Conservation (phyloP, 2,888 invertebrate species). For the Mythimna lalbum region DNA sequence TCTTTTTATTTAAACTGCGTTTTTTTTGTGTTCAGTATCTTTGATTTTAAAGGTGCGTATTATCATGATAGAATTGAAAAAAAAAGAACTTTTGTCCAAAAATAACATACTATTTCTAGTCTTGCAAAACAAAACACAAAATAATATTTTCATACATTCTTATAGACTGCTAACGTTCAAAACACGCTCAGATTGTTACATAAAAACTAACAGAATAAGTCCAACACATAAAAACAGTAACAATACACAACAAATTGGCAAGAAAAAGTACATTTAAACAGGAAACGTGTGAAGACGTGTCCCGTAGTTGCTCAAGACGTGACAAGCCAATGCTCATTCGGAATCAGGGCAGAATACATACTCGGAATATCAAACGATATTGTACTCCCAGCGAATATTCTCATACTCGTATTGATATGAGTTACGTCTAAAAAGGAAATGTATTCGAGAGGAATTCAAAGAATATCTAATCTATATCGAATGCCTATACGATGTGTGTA, state of each 20-base stretch:
- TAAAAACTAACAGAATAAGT: slow-evolving; percentile 39
- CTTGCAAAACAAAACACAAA: no score
- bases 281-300: slow-evolving; percentile 74
- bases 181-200: not conserved
- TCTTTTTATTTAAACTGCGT: no score
- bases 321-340: slow-evolving; percentile 79
- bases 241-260: slow-evolving; percentile 65
- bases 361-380: slow-evolving; percentile 82
- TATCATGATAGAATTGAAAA: no score
- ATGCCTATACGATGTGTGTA: slow-evolving; percentile 24
- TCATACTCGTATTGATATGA: slow-evolving; percentile 64
- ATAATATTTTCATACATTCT: not conserved
- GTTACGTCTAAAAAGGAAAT: slow-evolving; percentile 57
- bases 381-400: slow-evolving; percentile 67
- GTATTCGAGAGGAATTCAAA: slow-evolving; percentile 50
- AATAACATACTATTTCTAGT: no score
- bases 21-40: no score
- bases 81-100: no score
- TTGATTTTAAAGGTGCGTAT: no score
- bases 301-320: slow-evolving; percentile 70
- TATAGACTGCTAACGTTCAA: not conserved
- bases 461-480: slow-evolving; percentile 56
- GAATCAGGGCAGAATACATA: slow-evolving; percentile 78
- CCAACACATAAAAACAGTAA: slow-evolving; percentile 36
- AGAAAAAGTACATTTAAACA: slow-evolving; percentile 70